Evolutionary conservation across 2,888 invertebrate species (phyloP).

Genomic region (Andrena dorsata): DNA sequence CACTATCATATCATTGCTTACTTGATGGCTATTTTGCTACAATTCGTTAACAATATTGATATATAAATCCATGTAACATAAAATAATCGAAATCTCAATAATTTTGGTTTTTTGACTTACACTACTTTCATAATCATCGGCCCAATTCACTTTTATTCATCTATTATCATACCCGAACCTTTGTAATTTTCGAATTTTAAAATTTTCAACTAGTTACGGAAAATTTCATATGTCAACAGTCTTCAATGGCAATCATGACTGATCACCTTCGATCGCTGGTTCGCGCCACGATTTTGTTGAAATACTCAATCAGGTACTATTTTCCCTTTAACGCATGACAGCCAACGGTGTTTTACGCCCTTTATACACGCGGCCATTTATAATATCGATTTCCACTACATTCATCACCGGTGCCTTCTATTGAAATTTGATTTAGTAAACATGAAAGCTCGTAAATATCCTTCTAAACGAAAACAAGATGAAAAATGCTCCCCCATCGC

Average conservation of each 20-base stretch:
- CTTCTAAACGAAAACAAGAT: not conserved
- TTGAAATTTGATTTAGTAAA: conserved; percentile 3
- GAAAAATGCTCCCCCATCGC: not conserved
- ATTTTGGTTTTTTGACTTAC: too few species aligned
- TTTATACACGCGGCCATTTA: not conserved
- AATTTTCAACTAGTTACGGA: not conserved
- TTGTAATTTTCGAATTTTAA: too few species aligned
- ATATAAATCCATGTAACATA: too few species aligned
- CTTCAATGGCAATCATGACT: not conserved
- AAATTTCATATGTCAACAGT: not conserved
- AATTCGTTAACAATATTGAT: too few species aligned
- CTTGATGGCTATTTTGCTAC: too few species aligned
- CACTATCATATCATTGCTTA: too few species aligned
- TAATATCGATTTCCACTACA: conserved; percentile 3
- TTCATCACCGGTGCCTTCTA: not conserved
- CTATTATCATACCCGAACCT: too few species aligned
- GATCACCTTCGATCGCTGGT: not conserved
- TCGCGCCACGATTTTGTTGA: not conserved
- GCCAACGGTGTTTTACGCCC: not conserved
- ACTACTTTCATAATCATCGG: too few species aligned
- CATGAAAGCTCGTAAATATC: not conserved
- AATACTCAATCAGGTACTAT: conserved; percentile 6
- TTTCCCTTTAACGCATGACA: not conserved
- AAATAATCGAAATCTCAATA: too few species aligned
- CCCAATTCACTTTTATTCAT: too few species aligned